Percentiles rank a stretch among this genome's conserved stretches.
These are phyloP conservation scores for Lagorchestes hirsutus DNA, from an alignment of 2,797 vertebrate species.

Conservation along the genomic window DNA sequence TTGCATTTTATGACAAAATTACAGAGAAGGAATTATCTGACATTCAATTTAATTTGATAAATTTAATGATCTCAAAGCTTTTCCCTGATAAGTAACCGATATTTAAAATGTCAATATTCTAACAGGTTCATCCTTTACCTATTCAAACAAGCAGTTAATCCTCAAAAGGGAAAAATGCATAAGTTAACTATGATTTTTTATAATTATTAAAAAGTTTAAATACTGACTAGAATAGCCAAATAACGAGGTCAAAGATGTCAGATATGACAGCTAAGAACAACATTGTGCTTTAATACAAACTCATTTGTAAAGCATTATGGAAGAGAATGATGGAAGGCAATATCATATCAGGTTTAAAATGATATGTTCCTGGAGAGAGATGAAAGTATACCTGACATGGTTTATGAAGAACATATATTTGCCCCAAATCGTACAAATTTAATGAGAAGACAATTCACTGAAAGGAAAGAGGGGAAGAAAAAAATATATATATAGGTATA, in stretches of 20 bases:
- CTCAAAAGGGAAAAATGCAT: neutral
- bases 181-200: neutral
- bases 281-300: neutral
- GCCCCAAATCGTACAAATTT: neutral
- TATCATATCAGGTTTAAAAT: neutral
- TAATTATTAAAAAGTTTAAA: neutral
- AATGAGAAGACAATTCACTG: neutral
- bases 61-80: too few species aligned
- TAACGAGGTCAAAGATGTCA: neutral
- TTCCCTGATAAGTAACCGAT: too few species aligned
- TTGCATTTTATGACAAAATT: too few species aligned
- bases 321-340: neutral
- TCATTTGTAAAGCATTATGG: neutral
- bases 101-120: too few species aligned
- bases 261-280: neutral
- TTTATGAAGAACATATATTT: neutral
- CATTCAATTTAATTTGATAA: too few species aligned
- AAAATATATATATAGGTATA: neutral
- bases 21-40: too few species aligned
- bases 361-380: neutral
- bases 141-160: too few species aligned
- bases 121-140: too few species aligned
- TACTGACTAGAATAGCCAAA: too few species aligned
- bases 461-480: neutral
- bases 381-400: neutral